phyloP scores from a whole-genome alignment of 2,888 invertebrate species.

The Drosophila antonietae region DNA sequence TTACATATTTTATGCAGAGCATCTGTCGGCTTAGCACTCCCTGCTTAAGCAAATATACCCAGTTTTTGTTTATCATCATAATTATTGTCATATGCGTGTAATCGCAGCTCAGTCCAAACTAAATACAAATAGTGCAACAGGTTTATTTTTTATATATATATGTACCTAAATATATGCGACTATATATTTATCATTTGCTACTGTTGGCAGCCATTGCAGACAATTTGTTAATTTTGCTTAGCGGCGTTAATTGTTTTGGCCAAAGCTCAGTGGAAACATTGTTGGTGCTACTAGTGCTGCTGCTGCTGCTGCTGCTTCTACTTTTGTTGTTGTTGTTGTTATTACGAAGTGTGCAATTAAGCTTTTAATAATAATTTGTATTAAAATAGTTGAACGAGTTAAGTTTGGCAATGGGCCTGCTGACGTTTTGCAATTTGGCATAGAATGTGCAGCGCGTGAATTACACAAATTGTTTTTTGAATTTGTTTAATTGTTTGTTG shows the following conservation, averaged over 20 bases:
- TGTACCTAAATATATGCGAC: background rate
- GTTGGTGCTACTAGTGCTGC: slow-evolving; percentile 19
- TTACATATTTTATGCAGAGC: background rate
- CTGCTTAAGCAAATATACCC: background rate
- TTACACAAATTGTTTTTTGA: slow-evolving; percentile 37
- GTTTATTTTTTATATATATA: slow-evolving; percentile 39
- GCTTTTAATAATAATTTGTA: slow-evolving; percentile 74
- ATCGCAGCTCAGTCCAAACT: slow-evolving; percentile 14
- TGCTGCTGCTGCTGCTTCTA: slow-evolving; percentile 20
- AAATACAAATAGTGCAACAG: slow-evolving; percentile 63
- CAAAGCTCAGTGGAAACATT: slow-evolving; percentile 52
- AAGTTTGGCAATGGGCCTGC: slow-evolving; percentile 67
- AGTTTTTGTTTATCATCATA: slow-evolving; percentile 15
- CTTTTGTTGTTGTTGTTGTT: slow-evolving; percentile 9
- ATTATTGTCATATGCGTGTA: slow-evolving; percentile 43
- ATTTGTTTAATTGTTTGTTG: slow-evolving; percentile 22
- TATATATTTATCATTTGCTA: slow-evolving; percentile 28
- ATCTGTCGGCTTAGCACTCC: background rate
- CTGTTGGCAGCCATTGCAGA: slow-evolving; percentile 35
- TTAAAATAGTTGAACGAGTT: slow-evolving; percentile 64
- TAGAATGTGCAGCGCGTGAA: slow-evolving; percentile 56
- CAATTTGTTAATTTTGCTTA: slow-evolving; percentile 69
- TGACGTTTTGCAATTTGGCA: slow-evolving; percentile 66
- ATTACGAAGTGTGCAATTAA: slow-evolving; percentile 58
- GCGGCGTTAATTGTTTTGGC: slow-evolving; percentile 70